Conservation (phyloP, 1,140 invertebrate species). For the Zaprionus taronus region DNA sequence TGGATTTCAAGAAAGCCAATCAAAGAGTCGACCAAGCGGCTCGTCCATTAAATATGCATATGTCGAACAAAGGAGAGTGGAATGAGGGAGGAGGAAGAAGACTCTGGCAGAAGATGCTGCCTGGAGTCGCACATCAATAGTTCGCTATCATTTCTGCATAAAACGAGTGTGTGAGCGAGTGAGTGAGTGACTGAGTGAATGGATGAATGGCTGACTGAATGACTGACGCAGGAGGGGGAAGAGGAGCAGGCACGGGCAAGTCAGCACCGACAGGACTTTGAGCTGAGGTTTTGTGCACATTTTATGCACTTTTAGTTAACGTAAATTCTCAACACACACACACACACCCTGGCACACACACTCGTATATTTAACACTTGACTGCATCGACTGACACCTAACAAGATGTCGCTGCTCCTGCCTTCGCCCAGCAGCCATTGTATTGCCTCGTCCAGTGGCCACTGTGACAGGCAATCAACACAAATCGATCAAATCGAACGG, state of each 20-base stretch:
- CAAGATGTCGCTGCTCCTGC: conserved; percentile 51
- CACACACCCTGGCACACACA: conserved; percentile 16
- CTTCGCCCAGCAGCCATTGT: conserved; percentile 60
- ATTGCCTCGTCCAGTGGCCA: conserved; percentile 42
- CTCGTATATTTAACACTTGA: conserved; percentile 80
- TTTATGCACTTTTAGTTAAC: conserved; percentile 83
- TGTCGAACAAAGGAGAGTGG: conserved; percentile 45
- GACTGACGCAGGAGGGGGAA: no score
- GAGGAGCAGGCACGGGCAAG: no score
- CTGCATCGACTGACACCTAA: conserved; percentile 77
- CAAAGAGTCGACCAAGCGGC: conserved; percentile 30
- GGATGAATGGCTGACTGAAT: conserved; percentile 48
- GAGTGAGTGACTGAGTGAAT: conserved; percentile 19
- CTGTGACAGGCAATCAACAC: conserved; percentile 80
- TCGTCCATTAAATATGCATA: conserved; percentile 48
- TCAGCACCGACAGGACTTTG: conserved; percentile 51
- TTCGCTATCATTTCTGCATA: conserved; percentile 66
- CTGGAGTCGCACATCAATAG: conserved; percentile 40
- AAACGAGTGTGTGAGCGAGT: conserved; percentile 38
- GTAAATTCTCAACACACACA: conserved; percentile 54
- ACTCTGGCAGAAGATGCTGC: conserved; percentile 5
- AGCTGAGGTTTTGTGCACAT: conserved; percentile 52
- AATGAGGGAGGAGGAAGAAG: conserved; percentile 10
- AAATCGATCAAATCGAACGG: conserved; percentile 79
- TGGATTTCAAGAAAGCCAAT: conserved; percentile 59